Evolutionary conservation across 2,888 invertebrate genomes (phyloP).

Genomic region (Pedicia rivosa): DNA sequence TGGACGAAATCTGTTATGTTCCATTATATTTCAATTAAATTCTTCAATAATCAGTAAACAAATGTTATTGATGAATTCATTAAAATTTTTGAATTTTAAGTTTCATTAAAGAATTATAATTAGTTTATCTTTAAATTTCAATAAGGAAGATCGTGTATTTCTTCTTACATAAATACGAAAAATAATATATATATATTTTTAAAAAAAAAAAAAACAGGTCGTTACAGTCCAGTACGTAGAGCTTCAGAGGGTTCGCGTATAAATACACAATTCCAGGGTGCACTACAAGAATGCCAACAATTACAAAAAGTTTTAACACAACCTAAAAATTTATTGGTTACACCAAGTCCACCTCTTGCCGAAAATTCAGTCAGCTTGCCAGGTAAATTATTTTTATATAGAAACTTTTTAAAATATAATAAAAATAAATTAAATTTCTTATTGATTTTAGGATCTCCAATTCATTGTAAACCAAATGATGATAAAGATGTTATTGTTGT

Average conservation of each 20-base stretch:
- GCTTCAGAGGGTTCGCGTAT: slow-evolving; percentile 53
- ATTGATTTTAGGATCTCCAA: slow-evolving; percentile 40
- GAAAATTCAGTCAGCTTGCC: slow-evolving; percentile 32
- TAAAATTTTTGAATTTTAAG: too few species aligned
- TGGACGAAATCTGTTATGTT: too few species aligned
- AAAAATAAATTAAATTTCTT: not conserved
- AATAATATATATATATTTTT: too few species aligned
- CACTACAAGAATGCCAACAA: slow-evolving; percentile 64
- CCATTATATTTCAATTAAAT: too few species aligned
- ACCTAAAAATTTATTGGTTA: slow-evolving; percentile 26
- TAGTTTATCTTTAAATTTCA: too few species aligned
- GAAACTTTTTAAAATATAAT: not conserved
- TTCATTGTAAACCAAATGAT: slow-evolving; percentile 33
- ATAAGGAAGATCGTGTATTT: too few species aligned
- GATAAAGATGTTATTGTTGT: not conserved
- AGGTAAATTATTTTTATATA: slow-evolving; percentile 19
- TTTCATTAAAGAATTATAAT: too few species aligned
- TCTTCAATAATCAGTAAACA: too few species aligned
- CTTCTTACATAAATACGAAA: too few species aligned
- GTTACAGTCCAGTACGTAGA: slow-evolving; percentile 81
- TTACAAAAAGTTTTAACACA: slow-evolving; percentile 41
- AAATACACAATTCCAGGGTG: slow-evolving; percentile 37
- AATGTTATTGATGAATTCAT: too few species aligned
- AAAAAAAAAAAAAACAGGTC: too few species aligned
- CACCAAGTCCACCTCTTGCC: slow-evolving; percentile 30